A percentile compares a stretch with the other conserved stretches of the same genome.
phyloP scores from a whole-genome alignment of 2,113 vertebrate genomes.

The Hypanus sabinus region DNA sequence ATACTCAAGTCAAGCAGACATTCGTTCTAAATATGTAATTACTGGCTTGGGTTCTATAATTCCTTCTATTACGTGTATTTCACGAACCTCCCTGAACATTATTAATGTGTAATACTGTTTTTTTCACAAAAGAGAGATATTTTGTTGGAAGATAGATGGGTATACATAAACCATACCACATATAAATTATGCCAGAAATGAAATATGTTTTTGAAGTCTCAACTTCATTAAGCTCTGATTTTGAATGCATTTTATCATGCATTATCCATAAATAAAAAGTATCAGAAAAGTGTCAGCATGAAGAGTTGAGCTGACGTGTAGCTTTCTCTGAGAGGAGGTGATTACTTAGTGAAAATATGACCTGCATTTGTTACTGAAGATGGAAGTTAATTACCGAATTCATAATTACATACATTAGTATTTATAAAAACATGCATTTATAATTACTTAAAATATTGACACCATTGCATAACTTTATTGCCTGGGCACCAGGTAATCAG shows the following conservation, averaged over 20 bases:
- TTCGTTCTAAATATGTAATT: slow-evolving; percentile 18
- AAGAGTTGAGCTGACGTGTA: not conserved
- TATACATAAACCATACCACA: not conserved
- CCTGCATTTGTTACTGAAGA: not conserved
- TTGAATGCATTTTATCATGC: not conserved
- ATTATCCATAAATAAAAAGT: not conserved
- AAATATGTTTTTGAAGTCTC: slow-evolving; percentile 2
- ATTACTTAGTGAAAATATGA: not conserved
- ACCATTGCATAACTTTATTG: not conserved
- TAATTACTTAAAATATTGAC: not conserved
- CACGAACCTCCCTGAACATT: not conserved
- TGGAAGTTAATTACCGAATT: not conserved
- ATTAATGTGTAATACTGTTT: not conserved
- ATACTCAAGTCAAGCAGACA: not conserved
- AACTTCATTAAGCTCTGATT: slow-evolving; percentile 10
- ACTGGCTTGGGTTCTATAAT: not conserved
- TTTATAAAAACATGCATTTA: not conserved
- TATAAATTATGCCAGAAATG: not conserved
- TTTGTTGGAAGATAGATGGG: slow-evolving; percentile 2
- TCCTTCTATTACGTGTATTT: not conserved
- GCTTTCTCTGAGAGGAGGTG: not conserved
- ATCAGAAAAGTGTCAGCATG: not conserved
- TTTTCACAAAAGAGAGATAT: not conserved
- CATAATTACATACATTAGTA: not conserved
- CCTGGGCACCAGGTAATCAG: too few relatives aligned